Evolutionary conservation across 2,113 vertebrate genomes (phyloP).

Genomic region (Plotosus lineatus): DNA sequence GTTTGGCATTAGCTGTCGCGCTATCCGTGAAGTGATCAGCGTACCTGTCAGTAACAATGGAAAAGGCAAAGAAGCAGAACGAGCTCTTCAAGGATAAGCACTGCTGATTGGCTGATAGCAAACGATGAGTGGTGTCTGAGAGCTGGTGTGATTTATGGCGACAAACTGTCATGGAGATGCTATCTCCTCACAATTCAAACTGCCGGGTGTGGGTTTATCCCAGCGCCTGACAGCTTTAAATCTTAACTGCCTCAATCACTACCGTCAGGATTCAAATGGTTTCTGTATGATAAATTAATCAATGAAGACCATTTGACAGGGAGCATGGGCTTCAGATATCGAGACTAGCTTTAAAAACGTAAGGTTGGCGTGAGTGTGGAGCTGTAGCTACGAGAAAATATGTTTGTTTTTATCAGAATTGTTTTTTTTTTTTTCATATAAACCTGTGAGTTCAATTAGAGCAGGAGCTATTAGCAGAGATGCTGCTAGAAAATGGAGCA

Average conservation of each 20-base stretch:
- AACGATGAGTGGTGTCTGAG: conserved; percentile 36
- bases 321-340: not conserved
- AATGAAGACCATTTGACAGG: not conserved
- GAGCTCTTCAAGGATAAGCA: conserved; percentile 5
- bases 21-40: not conserved
- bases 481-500: not conserved
- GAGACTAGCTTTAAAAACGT: not conserved
- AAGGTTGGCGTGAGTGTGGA: too few relatives aligned
- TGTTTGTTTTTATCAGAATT: too few relatives aligned
- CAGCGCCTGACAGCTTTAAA: conserved; percentile 24
- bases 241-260: conserved; percentile 44
- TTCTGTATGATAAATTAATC: conserved; percentile 40
- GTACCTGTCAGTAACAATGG: not conserved
- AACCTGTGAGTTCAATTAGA: not conserved
- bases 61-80: not conserved
- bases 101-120: conserved; percentile 33
- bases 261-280: conserved; percentile 7
- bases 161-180: conserved; percentile 20
- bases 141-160: conserved; percentile 26
- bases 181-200: conserved; percentile 37
- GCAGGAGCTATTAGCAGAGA: not conserved
- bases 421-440: too few relatives aligned
- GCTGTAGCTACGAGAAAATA: too few relatives aligned
- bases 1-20: not conserved
- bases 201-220: conserved; percentile 41